These are phyloP conservation scores for Chamaetylas fuelleborni DNA, from an alignment of 2,113 vertebrate species.

Conservation along the genomic window DNA sequence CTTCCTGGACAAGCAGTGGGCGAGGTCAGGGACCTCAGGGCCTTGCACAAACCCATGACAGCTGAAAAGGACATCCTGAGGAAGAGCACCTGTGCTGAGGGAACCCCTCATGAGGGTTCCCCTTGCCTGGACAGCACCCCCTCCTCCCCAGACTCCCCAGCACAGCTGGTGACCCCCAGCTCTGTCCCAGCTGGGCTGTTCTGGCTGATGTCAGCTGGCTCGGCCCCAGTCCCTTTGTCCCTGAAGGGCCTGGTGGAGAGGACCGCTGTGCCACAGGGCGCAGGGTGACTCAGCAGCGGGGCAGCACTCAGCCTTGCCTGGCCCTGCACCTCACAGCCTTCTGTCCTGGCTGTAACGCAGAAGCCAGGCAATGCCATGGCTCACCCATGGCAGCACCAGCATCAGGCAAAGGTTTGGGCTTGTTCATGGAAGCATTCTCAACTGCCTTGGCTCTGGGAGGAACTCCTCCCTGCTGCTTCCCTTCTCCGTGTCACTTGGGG, in stretches of 20 bases:
- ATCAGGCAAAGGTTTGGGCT: neutral
- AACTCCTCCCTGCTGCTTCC: neutral
- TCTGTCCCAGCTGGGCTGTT: neutral
- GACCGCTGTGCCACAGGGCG: neutral
- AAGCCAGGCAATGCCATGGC: neutral
- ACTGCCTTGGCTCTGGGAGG: neutral
- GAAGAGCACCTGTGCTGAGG: neutral
- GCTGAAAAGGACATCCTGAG: neutral
- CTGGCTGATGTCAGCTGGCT: neutral
- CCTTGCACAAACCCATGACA: neutral
- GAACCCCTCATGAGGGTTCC: fast-evolving
- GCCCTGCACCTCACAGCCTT: neutral
- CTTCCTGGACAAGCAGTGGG: fast-evolving
- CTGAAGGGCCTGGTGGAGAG: neutral
- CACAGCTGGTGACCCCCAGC: neutral
- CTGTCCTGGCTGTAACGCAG: neutral
- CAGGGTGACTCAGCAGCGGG: conserved; percentile 1
- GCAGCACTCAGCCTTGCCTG: neutral
- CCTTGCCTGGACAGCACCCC: neutral
- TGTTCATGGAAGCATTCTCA: neutral
- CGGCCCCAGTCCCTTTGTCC: neutral
- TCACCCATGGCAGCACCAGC: neutral
- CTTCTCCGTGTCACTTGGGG: neutral
- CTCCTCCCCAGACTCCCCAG: neutral
- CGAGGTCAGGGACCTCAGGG: neutral